phyloP scores from a whole-genome alignment of 2,797 vertebrate genomes.

The Distichodus sexfasciatus region DNA sequence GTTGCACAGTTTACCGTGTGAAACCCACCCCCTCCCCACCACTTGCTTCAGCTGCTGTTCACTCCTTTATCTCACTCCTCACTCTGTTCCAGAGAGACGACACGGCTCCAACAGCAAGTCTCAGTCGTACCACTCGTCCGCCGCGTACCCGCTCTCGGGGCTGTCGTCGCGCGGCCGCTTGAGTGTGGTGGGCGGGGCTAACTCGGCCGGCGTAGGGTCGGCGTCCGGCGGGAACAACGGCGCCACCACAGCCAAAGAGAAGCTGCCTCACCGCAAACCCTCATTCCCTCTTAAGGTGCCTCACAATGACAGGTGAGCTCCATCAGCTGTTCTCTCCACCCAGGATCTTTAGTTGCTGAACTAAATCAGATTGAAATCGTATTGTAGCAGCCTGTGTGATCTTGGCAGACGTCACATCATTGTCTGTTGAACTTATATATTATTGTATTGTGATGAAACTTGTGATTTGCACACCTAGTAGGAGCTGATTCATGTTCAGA shows the following conservation, averaged over 20 bases:
- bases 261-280: conserved; percentile 88
- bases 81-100: conserved; percentile 99
- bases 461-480: too few relatives aligned
- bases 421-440: too few relatives aligned
- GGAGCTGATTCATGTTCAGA: too few relatives aligned
- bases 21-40: too few relatives aligned
- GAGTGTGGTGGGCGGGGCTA: conserved; percentile 60
- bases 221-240: conserved; percentile 76
- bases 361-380: too few relatives aligned
- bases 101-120: conserved; percentile 90
- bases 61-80: neutral
- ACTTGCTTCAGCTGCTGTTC: neutral
- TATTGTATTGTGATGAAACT: too few relatives aligned
- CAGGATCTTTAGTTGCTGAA: too few relatives aligned
- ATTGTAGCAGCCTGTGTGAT: too few relatives aligned
- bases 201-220: conserved; percentile 66
- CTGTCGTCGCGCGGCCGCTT: conserved; percentile 76
- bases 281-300: conserved; percentile 83
- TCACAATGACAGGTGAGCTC: conserved; percentile 74
- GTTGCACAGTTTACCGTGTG: too few relatives aligned
- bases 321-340: too few relatives aligned
- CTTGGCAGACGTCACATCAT: too few relatives aligned
- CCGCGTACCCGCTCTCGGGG: conserved; percentile 80
- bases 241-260: conserved; percentile 93
- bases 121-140: conserved; percentile 67